These are phyloP conservation scores for Coelopa frigida DNA, from an alignment of 1,140 invertebrate species.

Conservation along the genomic window DNA sequence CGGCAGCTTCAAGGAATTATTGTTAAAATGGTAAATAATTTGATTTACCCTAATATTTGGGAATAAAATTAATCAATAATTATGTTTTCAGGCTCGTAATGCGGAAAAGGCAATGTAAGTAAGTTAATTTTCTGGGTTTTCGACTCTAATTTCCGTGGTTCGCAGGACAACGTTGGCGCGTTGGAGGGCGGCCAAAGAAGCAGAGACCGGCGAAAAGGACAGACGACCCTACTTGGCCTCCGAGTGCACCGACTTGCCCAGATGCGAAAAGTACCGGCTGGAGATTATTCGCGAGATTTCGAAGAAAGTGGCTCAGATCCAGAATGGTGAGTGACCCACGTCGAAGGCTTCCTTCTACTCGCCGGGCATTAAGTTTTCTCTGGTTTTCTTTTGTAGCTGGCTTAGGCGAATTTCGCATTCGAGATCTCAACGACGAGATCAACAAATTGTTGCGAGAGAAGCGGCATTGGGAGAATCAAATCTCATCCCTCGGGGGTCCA, in stretches of 20 bases:
- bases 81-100: constrained; percentile 58
- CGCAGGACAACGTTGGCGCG: constrained; percentile 88
- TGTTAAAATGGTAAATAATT: constrained; percentile 14
- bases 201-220: constrained; percentile 73
- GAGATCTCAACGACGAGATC: constrained; percentile 99
- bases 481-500: constrained; percentile 88
- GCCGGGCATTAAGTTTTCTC: not conserved
- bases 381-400: constrained; percentile 59
- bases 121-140: constrained; percentile 1
- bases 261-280: constrained; percentile 91
- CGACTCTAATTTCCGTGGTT: constrained; percentile 14
- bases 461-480: constrained; percentile 95
- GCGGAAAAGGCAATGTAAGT: constrained; percentile 82
- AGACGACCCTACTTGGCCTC: constrained; percentile 87
- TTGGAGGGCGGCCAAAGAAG: constrained; percentile 89
- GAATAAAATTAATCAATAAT: not conserved
- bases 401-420: constrained; percentile 93
- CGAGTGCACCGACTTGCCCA: constrained; percentile 81
- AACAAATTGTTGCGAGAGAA: constrained; percentile 95
- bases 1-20: no score
- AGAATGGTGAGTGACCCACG: constrained; percentile 64
- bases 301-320: constrained; percentile 98
- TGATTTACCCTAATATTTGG: not conserved
- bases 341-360: no score
- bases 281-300: constrained; percentile 96